Evolutionary conservation across 2,797 vertebrate species (phyloP).

Genomic region (Acridotheres tristis): DNA sequence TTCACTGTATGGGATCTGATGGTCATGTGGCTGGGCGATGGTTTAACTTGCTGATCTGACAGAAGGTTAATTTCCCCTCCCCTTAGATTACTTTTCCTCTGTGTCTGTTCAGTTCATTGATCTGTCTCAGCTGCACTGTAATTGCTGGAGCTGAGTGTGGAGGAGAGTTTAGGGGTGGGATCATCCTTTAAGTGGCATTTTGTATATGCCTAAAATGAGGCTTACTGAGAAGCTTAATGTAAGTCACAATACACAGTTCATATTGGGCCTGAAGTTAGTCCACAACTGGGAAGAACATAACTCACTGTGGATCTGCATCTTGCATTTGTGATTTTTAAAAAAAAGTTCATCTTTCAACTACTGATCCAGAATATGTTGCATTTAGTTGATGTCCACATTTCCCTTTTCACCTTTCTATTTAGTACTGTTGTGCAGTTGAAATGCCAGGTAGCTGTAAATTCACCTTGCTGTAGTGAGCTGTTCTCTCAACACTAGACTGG

Average conservation of each 20-base stretch:
- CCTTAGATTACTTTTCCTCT: background rate
- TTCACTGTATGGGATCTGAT: background rate
- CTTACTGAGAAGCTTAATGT: background rate
- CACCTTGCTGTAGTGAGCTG: background rate
- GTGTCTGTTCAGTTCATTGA: background rate
- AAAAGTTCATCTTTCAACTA: background rate
- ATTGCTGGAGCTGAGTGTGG: background rate
- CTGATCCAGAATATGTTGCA: background rate
- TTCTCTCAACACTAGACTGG: background rate
- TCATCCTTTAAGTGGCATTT: background rate
- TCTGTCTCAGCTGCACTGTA: background rate
- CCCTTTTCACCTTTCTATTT: background rate
- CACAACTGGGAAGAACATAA: background rate
- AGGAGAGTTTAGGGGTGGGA: background rate
- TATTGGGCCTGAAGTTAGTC: background rate
- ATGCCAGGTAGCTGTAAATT: background rate
- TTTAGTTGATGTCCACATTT: background rate
- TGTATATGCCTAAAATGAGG: background rate
- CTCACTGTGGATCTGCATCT: background rate
- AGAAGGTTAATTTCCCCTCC: background rate
- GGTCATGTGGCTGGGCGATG: background rate
- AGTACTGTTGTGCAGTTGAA: background rate
- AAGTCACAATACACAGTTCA: background rate
- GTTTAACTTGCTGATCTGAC: conserved; percentile 1
- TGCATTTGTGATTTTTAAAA: background rate